phyloP scores from a whole-genome alignment of 2,888 invertebrate species.

The Macrophya annulata region DNA sequence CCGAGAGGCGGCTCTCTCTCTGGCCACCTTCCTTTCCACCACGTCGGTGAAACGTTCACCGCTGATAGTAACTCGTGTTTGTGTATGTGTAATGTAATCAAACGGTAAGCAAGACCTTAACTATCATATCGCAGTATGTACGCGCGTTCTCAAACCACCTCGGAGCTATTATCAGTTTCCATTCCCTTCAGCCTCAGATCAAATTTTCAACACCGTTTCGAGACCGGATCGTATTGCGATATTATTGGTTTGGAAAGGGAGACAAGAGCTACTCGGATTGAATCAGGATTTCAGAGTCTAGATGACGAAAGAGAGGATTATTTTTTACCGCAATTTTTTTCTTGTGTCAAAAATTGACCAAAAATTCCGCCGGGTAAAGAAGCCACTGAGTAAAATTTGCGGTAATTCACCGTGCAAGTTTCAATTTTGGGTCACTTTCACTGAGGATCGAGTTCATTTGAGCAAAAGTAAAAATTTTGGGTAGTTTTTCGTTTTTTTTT shows the following conservation, averaged over 20 bases:
- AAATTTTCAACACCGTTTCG: neutral
- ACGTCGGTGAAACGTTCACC: conserved; percentile 38
- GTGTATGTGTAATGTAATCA: conserved; percentile 15
- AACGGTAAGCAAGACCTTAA: neutral
- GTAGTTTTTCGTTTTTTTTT: neutral
- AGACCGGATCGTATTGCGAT: neutral
- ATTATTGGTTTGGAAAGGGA: too few relatives aligned
- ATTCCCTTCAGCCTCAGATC: neutral
- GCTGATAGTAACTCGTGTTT: conserved; percentile 68
- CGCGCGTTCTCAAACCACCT: neutral
- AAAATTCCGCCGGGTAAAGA: neutral
- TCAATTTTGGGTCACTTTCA: neutral
- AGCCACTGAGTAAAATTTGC: neutral
- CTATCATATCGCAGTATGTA: neutral
- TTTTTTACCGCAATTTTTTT: too few relatives aligned
- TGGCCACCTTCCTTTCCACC: conserved; percentile 73
- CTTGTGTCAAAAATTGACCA: neutral
- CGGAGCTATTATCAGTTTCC: too few relatives aligned
- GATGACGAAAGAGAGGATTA: too few relatives aligned
- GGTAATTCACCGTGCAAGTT: neutral
- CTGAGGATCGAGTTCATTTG: neutral
- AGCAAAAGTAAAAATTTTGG: neutral
- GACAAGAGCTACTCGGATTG: too few relatives aligned
- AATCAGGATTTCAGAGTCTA: too few relatives aligned
- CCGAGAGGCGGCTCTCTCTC: conserved; percentile 78